These are phyloP conservation scores for Plebejus argus DNA, from an alignment of 2,888 invertebrate species.

Conservation along the genomic window DNA sequence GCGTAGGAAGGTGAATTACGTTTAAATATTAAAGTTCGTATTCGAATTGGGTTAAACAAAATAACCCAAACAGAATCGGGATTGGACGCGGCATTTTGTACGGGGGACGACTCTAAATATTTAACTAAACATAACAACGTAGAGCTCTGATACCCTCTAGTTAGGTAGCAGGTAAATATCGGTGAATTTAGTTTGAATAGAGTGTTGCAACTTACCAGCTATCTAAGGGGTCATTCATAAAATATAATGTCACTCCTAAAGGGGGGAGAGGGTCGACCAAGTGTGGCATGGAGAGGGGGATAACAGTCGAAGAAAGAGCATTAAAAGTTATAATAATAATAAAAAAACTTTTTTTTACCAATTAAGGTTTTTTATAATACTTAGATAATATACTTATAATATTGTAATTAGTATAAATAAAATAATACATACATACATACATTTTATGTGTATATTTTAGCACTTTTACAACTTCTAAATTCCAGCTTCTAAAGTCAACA, in stretches of 20 bases:
- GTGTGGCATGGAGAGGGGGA: too few species aligned
- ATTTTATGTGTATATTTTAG: background rate
- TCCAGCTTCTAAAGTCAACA: background rate
- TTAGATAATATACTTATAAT: too few species aligned
- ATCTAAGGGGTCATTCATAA: too few species aligned
- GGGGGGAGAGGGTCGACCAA: too few species aligned
- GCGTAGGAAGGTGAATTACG: background rate
- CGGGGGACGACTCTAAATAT: conserved; percentile 22
- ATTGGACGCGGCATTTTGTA: conserved; percentile 17
- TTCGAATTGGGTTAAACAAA: conserved; percentile 27
- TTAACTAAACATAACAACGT: conserved; percentile 8
- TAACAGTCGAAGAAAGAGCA: too few species aligned
- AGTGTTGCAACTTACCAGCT: background rate
- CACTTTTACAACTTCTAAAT: background rate
- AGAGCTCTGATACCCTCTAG: background rate
- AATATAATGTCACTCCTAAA: too few species aligned
- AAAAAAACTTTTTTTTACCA: too few species aligned
- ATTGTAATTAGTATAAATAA: too few species aligned
- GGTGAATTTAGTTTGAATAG: background rate
- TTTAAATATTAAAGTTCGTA: conserved; percentile 21
- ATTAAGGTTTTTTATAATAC: too few species aligned
- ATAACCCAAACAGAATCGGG: conserved; percentile 24
- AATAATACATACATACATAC: too few species aligned
- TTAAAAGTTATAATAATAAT: too few species aligned
- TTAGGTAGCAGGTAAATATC: background rate